Conservation (phyloP, 2,797 vertebrate genomes). For the Ispidina lecontei region DNA sequence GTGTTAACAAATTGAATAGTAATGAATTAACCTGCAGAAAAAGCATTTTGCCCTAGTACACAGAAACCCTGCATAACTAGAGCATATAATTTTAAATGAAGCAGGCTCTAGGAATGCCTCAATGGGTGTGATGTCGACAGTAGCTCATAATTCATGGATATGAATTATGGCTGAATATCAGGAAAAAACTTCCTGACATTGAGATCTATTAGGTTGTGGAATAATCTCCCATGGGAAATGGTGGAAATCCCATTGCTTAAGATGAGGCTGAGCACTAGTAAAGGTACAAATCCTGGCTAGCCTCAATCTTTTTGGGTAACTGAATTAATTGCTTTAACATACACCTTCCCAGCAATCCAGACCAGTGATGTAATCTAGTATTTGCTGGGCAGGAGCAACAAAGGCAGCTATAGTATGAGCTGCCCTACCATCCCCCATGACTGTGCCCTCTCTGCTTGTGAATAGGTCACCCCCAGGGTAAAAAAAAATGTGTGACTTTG, state of each 20-base stretch:
- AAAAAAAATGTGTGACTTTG: background rate
- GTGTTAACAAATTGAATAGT: constrained; percentile 71
- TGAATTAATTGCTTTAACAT: constrained; percentile 19
- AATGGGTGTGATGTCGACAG: constrained; percentile 67
- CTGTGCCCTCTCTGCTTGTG: background rate
- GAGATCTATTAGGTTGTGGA: constrained; percentile 66
- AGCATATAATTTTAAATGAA: constrained; percentile 74
- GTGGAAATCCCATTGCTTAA: constrained; percentile 45
- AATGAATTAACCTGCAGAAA: constrained; percentile 73
- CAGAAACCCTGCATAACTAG: constrained; percentile 70
- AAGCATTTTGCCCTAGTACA: constrained; percentile 67
- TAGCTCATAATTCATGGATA: constrained; percentile 71
- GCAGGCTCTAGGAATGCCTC: constrained; percentile 64
- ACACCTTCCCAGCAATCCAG: background rate
- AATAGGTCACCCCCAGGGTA: background rate
- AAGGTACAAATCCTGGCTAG: background rate
- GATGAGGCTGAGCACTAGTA: background rate
- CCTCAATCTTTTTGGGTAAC: background rate
- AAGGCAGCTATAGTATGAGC: background rate
- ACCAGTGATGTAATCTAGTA: background rate
- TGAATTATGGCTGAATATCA: constrained; percentile 72
- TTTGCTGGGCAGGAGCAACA: background rate
- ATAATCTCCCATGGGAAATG: constrained; percentile 54
- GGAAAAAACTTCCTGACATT: constrained; percentile 70
- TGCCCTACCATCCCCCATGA: background rate